Evolutionary conservation across 2,113 vertebrate genomes (phyloP).

Genomic region (Crotophaga sulcirostris): DNA sequence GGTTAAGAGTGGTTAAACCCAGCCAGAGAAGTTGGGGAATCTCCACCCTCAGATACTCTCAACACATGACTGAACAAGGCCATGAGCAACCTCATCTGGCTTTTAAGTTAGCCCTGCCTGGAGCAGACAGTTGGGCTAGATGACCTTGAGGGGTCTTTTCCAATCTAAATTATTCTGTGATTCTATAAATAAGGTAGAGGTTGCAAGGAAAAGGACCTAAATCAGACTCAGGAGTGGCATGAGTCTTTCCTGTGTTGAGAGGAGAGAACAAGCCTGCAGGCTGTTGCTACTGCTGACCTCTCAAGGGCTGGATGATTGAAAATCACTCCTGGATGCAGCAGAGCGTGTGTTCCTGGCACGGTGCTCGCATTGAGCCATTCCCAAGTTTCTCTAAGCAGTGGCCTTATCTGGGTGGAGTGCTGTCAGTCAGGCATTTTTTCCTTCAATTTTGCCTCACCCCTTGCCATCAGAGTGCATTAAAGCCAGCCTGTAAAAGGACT

Average conservation of each 20-base stretch:
- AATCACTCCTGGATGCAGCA: not conserved
- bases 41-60: not conserved
- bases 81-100: not conserved
- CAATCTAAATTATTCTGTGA: slow-evolving; percentile 36
- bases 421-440: slow-evolving; percentile 54
- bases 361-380: not conserved
- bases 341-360: slow-evolving; percentile 49
- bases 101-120: not conserved
- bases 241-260: slow-evolving; percentile 38
- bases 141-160: slow-evolving; percentile 38
- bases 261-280: slow-evolving; percentile 26
- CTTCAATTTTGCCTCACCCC: slow-evolving; percentile 35
- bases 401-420: slow-evolving; percentile 58
- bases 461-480: not conserved
- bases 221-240: slow-evolving; percentile 44
- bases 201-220: slow-evolving; percentile 32
- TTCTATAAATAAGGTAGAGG: slow-evolving; percentile 43
- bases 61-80: not conserved
- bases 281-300: slow-evolving; percentile 17
- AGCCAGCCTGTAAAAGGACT: not conserved
- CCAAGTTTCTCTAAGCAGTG: slow-evolving; percentile 13
- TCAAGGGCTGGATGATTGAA: slow-evolving; percentile 32
- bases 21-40: not conserved
- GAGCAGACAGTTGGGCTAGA: not conserved
- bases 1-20: not conserved